Conservation (phyloP, 2,113 vertebrate species). For the Pollachius pollachius region DNA sequence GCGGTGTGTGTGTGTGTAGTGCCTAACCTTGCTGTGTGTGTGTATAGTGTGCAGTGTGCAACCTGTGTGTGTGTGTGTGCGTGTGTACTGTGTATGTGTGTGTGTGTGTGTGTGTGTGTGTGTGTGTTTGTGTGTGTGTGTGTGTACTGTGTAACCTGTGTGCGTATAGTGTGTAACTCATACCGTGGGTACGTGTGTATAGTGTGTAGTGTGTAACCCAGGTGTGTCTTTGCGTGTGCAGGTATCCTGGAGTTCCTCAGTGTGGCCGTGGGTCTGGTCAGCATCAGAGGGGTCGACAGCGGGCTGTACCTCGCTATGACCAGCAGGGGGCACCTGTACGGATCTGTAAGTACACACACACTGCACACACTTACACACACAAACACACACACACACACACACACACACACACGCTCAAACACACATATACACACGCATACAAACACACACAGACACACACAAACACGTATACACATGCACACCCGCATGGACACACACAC, state of each 20-base stretch:
- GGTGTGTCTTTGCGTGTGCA: constrained; percentile 54
- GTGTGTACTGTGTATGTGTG: no score
- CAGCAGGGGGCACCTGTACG: constrained; percentile 90
- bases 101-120: no score
- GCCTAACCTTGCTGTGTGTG: no score
- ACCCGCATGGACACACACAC: background rate
- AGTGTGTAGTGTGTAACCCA: constrained; percentile 9
- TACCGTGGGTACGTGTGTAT: background rate
- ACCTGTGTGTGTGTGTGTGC: no score
- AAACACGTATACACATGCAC: background rate
- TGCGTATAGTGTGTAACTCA: no score
- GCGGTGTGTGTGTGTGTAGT: no score
- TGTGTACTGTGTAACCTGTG: no score
- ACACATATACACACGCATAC: background rate
- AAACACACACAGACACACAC: background rate
- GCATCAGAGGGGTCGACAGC: constrained; percentile 98
- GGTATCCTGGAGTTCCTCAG: constrained; percentile 99
- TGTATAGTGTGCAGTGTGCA: no score
- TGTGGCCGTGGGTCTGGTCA: constrained; percentile 96
- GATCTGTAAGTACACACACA: constrained; percentile 84
- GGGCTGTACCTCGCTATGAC: constrained; percentile 98
- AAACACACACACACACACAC: background rate
- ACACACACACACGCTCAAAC: background rate
- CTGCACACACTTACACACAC: background rate
- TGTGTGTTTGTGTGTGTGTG: no score